These are phyloP conservation scores for Prionace glauca DNA, from an alignment of 2,797 vertebrate species.

Conservation along the genomic window DNA sequence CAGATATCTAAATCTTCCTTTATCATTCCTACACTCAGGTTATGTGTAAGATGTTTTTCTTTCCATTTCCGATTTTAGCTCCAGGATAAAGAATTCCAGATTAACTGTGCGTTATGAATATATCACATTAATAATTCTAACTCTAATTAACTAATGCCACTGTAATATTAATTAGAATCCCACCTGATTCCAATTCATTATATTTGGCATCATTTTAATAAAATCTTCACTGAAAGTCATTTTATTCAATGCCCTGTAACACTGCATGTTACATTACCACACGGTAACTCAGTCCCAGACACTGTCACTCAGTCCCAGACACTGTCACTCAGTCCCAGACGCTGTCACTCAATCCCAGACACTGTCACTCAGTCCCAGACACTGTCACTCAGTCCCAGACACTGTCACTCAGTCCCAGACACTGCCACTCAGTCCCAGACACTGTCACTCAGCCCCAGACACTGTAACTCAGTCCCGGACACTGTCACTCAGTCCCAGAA, in stretches of 20 bases:
- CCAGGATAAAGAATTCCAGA: not conserved
- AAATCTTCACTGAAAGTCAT: not conserved
- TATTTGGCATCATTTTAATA: not conserved
- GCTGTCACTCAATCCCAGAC: not conserved
- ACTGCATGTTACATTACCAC: not conserved
- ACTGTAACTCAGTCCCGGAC: not conserved
- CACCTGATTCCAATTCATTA: constrained; percentile 20
- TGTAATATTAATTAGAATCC: constrained; percentile 28
- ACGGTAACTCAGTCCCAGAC: not conserved
- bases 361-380: too few species aligned
- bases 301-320: not conserved
- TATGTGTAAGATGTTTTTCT: not conserved
- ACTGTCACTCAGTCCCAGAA: not conserved
- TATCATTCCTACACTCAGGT: not conserved
- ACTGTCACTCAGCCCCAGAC: not conserved
- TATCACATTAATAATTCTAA: constrained; percentile 12
- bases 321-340: not conserved
- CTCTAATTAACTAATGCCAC: constrained; percentile 15
- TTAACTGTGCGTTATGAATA: not conserved
- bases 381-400: not conserved
- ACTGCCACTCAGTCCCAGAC: not conserved
- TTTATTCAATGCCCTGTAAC: not conserved
- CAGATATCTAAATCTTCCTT: not conserved
- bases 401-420: not conserved
- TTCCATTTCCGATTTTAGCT: not conserved